These are phyloP conservation scores for Aegypius monachus DNA, from an alignment of 2,113 vertebrate genomes.

Conservation along the genomic window DNA sequence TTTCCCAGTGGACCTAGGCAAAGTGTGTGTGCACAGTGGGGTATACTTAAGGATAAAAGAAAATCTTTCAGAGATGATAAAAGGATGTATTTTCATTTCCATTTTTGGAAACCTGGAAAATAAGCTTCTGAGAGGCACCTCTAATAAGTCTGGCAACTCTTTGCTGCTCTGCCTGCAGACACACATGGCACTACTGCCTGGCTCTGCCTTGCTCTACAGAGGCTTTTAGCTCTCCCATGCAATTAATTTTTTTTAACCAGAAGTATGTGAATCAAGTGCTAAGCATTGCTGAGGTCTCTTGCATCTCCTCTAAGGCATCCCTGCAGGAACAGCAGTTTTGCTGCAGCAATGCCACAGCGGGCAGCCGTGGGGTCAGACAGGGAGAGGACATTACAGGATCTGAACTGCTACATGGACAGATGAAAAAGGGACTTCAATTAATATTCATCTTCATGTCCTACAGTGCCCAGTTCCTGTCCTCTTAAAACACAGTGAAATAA, in stretches of 20 bases:
- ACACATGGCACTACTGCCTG: not conserved
- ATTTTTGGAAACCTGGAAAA: not conserved
- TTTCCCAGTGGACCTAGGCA: not conserved
- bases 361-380: not conserved
- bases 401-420: accelerated
- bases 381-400: not conserved
- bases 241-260: not conserved
- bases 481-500: not conserved
- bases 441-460: not conserved
- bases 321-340: not conserved
- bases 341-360: not conserved
- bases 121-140: not conserved
- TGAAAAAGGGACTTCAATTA: not conserved
- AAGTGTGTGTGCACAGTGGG: not conserved
- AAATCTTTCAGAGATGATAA: not conserved
- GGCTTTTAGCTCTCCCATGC: not conserved
- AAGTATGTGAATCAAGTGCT: not conserved
- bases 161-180: not conserved
- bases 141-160: not conserved
- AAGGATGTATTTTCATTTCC: not conserved
- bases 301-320: not conserved
- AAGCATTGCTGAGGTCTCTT: not conserved
- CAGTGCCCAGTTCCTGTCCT: not conserved
- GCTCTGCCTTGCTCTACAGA: not conserved
- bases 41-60: not conserved